phyloP scores from a whole-genome alignment of 2,797 vertebrate genomes.

The Melopsittacus undulatus region DNA sequence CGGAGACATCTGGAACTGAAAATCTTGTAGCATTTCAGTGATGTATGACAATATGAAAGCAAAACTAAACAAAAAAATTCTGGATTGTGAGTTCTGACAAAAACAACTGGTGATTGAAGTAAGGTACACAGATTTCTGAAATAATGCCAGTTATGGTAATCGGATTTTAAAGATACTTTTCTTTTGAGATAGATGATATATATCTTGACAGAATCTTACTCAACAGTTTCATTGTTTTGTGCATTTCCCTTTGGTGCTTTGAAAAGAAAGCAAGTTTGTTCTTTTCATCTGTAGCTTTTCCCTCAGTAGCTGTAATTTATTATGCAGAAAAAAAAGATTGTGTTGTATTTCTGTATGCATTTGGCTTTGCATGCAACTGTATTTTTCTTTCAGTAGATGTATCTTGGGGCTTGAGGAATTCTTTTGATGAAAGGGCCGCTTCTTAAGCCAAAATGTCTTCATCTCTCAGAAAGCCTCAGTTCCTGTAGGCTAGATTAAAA shows the following conservation, averaged over 20 bases:
- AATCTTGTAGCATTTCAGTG: not conserved
- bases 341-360: constrained; percentile 9
- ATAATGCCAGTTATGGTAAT: constrained; percentile 30
- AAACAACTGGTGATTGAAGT: not conserved
- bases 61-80: not conserved
- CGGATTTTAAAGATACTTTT: constrained; percentile 50
- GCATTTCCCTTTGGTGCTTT: constrained; percentile 12
- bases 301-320: constrained; percentile 21
- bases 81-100: not conserved
- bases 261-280: constrained; percentile 55
- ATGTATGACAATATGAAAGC: not conserved
- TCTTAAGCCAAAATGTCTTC: constrained; percentile 30
- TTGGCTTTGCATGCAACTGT: constrained; percentile 14
- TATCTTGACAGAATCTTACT: constrained; percentile 35
- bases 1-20: not conserved
- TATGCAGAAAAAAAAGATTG: not conserved
- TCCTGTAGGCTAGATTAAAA: not conserved
- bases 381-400: constrained; percentile 35
- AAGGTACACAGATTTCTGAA: not conserved
- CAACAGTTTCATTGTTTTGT: constrained; percentile 53
- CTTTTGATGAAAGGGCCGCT: constrained; percentile 20
- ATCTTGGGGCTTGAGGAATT: not conserved
- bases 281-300: constrained; percentile 36
- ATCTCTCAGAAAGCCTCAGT: constrained; percentile 19
- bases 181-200: constrained; percentile 46